Percentiles rank a stretch among this genome's conserved stretches.
phyloP scores from a whole-genome alignment of 2,113 vertebrate species.

The Pelvicachromis taeniatus region DNA sequence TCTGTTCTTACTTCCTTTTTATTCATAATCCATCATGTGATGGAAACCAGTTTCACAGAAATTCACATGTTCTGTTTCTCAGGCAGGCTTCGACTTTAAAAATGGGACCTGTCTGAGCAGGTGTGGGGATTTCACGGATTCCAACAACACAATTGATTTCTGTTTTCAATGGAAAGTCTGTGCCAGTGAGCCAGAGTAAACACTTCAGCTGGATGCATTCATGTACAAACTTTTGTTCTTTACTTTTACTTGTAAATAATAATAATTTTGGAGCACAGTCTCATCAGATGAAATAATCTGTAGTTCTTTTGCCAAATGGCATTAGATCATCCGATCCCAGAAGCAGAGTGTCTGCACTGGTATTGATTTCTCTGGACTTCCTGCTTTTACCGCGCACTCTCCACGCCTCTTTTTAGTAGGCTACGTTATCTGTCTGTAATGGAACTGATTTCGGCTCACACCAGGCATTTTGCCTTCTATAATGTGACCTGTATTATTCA shows the following conservation, averaged over 20 bases:
- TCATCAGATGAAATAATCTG: neutral
- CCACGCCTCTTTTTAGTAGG: neutral
- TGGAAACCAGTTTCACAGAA: neutral
- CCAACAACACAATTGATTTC: neutral
- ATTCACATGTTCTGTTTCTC: neutral
- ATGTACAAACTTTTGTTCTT: neutral
- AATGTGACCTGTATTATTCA: neutral
- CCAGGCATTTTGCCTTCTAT: neutral
- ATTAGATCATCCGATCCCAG: neutral
- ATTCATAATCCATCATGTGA: neutral
- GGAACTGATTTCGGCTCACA: neutral
- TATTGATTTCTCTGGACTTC: conserved; percentile 7
- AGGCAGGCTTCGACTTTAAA: neutral
- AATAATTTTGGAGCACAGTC: neutral
- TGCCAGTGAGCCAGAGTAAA: neutral
- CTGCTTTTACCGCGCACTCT: neutral
- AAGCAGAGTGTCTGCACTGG: neutral
- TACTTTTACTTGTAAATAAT: neutral
- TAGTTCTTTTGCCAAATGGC: neutral
- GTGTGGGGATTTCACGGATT: neutral
- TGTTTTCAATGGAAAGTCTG: neutral
- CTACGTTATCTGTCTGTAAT: neutral
- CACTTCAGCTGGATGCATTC: neutral
- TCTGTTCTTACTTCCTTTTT: neutral
- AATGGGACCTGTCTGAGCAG: neutral